These are phyloP conservation scores for Arvicanthis niloticus DNA, from an alignment of 2,113 vertebrate genomes.

Conservation along the genomic window DNA sequence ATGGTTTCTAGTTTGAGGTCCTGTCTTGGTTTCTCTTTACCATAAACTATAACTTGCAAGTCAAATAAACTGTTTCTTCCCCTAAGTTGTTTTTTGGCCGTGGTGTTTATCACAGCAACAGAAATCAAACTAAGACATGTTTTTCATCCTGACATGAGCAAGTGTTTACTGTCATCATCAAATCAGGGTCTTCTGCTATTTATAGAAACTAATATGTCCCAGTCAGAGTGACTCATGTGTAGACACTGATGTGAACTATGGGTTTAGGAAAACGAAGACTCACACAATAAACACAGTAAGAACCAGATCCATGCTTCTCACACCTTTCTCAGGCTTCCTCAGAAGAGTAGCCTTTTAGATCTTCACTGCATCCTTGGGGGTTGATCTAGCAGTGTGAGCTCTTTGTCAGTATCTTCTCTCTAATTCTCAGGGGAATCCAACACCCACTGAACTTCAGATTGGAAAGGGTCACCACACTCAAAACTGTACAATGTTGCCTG, in stretches of 20 bases:
- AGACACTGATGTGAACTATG: background rate
- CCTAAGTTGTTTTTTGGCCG: background rate
- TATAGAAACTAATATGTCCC: too few species aligned
- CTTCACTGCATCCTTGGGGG: fast-evolving
- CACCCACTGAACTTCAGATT: fast-evolving
- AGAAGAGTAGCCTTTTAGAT: too few species aligned
- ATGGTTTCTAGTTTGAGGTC: background rate
- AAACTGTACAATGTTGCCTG: background rate
- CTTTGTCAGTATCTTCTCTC: background rate
- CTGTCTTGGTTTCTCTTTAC: background rate
- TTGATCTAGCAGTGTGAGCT: fast-evolving
- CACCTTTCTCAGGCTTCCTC: too few species aligned
- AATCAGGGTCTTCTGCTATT: background rate
- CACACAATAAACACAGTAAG: background rate
- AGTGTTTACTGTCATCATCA: background rate
- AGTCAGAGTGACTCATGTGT: background rate
- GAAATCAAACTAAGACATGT: background rate
- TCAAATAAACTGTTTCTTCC: background rate
- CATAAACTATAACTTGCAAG: background rate
- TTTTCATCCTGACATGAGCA: background rate
- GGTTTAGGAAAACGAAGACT: too few species aligned
- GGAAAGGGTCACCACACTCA: background rate
- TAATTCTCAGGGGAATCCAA: background rate
- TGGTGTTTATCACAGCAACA: background rate
- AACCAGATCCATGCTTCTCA: background rate